These are phyloP conservation scores for Gisinianus flammeolus DNA, from an alignment of 2,888 invertebrate species.

Conservation along the genomic window DNA sequence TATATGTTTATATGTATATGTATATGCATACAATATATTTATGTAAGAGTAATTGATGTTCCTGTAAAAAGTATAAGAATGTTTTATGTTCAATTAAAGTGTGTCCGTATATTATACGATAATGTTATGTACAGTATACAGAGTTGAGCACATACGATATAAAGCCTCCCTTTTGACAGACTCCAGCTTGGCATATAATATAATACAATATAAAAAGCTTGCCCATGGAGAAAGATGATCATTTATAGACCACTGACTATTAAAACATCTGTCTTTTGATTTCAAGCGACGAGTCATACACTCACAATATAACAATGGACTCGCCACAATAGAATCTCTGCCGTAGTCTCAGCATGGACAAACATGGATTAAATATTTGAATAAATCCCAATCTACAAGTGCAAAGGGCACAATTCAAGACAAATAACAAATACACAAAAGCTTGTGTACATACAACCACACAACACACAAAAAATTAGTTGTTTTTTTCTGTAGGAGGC, in stretches of 20 bases:
- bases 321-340: slow-evolving; percentile 29
- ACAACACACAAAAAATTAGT: not conserved
- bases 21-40: not conserved
- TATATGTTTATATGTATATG: not conserved
- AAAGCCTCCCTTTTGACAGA: not conserved
- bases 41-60: not conserved
- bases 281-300: slow-evolving; percentile 27
- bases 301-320: slow-evolving; percentile 33
- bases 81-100: not conserved
- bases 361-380: slow-evolving; percentile 38
- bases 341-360: slow-evolving; percentile 26
- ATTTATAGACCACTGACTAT: slow-evolving; percentile 28
- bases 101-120: not conserved
- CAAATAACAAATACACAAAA: slow-evolving; percentile 21
- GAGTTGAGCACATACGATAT: not conserved
- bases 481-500: too few species aligned
- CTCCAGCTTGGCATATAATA: not conserved
- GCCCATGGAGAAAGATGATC: slow-evolving; percentile 33
- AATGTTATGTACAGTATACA: not conserved
- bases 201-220: too few species aligned
- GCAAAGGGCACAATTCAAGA: slow-evolving; percentile 35
- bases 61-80: not conserved
- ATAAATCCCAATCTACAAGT: slow-evolving; percentile 23
- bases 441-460: not conserved
- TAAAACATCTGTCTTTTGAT: slow-evolving; percentile 37